Evolutionary conservation across 2,888 invertebrate genomes (phyloP).

Genomic region (Labia minor): DNA sequence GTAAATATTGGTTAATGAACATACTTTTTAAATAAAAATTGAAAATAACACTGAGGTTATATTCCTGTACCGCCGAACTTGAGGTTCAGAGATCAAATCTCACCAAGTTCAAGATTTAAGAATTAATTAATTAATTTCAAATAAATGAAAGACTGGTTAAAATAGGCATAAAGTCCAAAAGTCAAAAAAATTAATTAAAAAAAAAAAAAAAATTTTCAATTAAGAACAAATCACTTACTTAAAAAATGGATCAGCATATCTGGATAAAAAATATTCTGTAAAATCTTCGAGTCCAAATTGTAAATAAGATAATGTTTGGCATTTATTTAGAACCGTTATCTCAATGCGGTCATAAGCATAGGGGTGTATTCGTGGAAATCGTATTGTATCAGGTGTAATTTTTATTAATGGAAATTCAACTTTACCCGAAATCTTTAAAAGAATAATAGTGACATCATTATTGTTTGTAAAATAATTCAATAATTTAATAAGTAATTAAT

Average conservation of each 20-base stretch:
- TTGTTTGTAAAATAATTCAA: not conserved
- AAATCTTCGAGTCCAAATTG: conserved; percentile 33
- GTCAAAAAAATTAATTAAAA: too few species aligned
- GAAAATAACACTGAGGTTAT: too few species aligned
- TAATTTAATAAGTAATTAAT: not conserved
- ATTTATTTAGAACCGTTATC: conserved; percentile 33
- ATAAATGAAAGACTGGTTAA: too few species aligned
- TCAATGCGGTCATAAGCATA: conserved; percentile 32
- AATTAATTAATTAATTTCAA: too few species aligned
- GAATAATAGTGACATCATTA: not conserved
- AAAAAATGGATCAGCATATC: not conserved
- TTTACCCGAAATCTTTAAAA: conserved; percentile 34
- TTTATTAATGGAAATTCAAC: conserved; percentile 37
- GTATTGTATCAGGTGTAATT: conserved; percentile 42
- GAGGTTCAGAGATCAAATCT: too few species aligned
- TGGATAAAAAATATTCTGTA: conserved; percentile 34
- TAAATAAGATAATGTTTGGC: conserved; percentile 29
- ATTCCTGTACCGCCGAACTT: too few species aligned
- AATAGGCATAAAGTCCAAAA: too few species aligned
- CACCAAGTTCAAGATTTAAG: too few species aligned
- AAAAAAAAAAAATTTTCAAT: too few species aligned
- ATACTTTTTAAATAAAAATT: too few species aligned
- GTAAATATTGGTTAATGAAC: too few species aligned
- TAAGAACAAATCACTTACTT: too few species aligned
- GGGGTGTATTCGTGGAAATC: conserved; percentile 39